Evolutionary conservation across 2,888 invertebrate genomes (phyloP).

Genomic region (Parthenolecanium corni): DNA sequence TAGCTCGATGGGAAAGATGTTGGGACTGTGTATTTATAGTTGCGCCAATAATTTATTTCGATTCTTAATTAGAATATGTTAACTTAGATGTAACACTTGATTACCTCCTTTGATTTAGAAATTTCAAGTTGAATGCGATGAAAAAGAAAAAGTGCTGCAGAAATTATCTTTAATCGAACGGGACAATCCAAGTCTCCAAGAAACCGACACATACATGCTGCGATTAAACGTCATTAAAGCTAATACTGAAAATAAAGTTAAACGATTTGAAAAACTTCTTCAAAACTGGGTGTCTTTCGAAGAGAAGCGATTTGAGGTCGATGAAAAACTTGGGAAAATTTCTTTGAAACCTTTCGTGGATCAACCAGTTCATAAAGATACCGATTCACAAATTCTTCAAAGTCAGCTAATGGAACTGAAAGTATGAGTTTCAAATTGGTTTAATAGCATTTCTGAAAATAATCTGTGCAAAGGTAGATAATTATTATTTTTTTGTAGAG

Average conservation of each 20-base stretch:
- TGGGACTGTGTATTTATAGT: not conserved
- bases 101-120: slow-evolving; percentile 38
- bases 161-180: slow-evolving; percentile 61
- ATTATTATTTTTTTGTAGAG: slow-evolving; percentile 10
- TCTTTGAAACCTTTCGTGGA: slow-evolving; percentile 9
- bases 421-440: slow-evolving; percentile 9
- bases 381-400: slow-evolving; percentile 25
- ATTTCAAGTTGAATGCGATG: slow-evolving; percentile 66
- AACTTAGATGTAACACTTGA: slow-evolving; percentile 5
- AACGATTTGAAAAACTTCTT: slow-evolving; percentile 65
- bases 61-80: too few species aligned
- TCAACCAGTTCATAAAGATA: slow-evolving; percentile 16
- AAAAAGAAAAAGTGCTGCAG: slow-evolving; percentile 61
- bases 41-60: too few species aligned
- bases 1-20: not conserved
- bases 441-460: not conserved
- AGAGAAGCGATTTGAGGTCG: slow-evolving; percentile 59
- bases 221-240: slow-evolving; percentile 75
- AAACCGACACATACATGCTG: slow-evolving; percentile 51
- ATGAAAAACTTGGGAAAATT: slow-evolving; percentile 59
- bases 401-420: slow-evolving; percentile 30
- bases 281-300: slow-evolving; percentile 73
- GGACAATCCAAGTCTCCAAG: slow-evolving; percentile 58
- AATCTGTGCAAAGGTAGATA: not conserved
- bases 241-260: slow-evolving; percentile 62